Evolutionary conservation across 1,140 invertebrate species (phyloP).

Genomic region (Diabrotica virgifera): DNA sequence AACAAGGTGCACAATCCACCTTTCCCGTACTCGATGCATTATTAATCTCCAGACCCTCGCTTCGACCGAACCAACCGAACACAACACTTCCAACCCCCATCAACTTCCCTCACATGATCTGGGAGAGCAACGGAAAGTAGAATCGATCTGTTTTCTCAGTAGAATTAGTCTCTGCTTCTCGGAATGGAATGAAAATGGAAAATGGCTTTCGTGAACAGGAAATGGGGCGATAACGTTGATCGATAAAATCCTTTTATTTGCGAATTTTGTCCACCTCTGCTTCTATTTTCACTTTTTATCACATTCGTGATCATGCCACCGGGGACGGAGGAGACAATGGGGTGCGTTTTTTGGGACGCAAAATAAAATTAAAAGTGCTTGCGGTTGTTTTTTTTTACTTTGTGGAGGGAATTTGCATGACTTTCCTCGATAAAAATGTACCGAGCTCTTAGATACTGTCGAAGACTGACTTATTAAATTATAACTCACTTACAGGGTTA

Average conservation of each 20-base stretch:
- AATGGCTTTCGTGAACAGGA: slow-evolving; percentile 18
- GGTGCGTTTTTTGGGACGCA: neutral
- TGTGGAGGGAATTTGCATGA: no score
- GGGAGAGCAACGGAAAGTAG: slow-evolving; percentile 11
- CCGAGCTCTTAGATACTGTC: no score
- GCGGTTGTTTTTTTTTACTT: no score
- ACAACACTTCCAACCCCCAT: neutral
- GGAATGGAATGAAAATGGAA: slow-evolving; percentile 12
- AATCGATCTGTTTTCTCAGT: slow-evolving; percentile 25
- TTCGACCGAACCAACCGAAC: neutral
- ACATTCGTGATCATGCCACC: no score
- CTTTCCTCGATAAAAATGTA: no score
- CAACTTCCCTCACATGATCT: slow-evolving; percentile 25
- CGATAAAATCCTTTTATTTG: slow-evolving; percentile 9
- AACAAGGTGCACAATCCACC: no score
- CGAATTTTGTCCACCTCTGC: slow-evolving; percentile 11
- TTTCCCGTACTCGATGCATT: no score
- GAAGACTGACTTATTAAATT: no score
- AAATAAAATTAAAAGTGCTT: no score
- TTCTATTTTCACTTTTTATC: slow-evolving; percentile 8
- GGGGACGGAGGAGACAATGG: neutral
- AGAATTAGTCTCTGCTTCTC: slow-evolving; percentile 7
- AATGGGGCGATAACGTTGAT: slow-evolving; percentile 13
- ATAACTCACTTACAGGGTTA: no score
- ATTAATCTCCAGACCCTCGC: no score